phyloP scores from a whole-genome alignment of 2,113 vertebrate species.

The Catharus fuscescens region DNA sequence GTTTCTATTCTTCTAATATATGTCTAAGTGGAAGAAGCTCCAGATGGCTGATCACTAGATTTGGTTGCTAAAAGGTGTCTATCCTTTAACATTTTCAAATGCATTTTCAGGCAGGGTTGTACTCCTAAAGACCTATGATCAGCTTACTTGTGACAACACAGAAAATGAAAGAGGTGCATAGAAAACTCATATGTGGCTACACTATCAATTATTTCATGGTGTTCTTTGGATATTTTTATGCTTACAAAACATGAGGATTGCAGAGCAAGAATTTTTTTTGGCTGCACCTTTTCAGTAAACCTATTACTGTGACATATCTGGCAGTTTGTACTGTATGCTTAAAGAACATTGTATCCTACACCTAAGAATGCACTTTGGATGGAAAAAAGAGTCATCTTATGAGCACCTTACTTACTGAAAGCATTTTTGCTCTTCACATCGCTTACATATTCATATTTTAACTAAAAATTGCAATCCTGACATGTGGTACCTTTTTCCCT shows the following conservation, averaged over 20 bases:
- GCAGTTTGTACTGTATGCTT: background rate
- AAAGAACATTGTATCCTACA: background rate
- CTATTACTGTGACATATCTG: background rate
- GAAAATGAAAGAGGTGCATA: background rate
- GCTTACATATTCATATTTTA: background rate
- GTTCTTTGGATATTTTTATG: background rate
- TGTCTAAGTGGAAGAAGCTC: background rate
- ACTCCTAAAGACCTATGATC: background rate
- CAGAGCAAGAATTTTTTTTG: background rate
- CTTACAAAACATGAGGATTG: background rate
- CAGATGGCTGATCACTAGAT: conserved; percentile 45
- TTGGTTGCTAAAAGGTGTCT: conserved; percentile 13
- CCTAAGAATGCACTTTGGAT: background rate
- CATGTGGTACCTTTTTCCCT: background rate
- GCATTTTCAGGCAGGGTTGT: background rate
- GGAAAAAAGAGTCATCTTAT: background rate
- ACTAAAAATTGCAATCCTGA: background rate
- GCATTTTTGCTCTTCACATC: background rate
- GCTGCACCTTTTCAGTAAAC: background rate
- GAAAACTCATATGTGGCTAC: background rate
- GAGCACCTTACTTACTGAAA: background rate
- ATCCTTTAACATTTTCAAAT: conserved; percentile 20
- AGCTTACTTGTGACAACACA: background rate
- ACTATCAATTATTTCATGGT: background rate
- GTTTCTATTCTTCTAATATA: background rate